A percentile compares a stretch with the other conserved stretches of the same genome.
These are phyloP conservation scores for Sturnus vulgaris DNA, from an alignment of 2,113 vertebrate species.

Conservation along the genomic window DNA sequence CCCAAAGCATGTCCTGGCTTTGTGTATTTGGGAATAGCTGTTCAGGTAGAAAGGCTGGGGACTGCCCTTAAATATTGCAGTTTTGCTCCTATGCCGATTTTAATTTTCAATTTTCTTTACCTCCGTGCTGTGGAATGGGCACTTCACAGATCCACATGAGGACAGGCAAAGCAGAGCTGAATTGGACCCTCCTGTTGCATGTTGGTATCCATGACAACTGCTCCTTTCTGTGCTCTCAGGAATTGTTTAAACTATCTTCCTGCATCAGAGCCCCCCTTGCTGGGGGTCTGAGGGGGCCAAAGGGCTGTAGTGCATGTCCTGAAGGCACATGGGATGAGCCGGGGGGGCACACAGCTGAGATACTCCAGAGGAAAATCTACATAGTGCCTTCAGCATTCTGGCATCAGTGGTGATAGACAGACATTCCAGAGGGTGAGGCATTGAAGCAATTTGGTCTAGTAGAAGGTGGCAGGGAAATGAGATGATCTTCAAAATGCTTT, in stretches of 20 bases:
- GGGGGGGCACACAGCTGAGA: background rate
- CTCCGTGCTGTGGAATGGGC: rapidly evolving
- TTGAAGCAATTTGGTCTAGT: background rate
- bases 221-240: background rate
- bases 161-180: background rate
- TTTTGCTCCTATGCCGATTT: background rate
- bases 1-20: background rate
- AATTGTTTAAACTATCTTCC: background rate
- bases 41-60: background rate
- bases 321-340: rapidly evolving
- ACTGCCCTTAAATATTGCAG: background rate
- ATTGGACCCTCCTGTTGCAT: rapidly evolving
- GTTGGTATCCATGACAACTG: background rate
- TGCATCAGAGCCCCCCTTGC: background rate
- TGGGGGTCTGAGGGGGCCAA: background rate
- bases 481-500: background rate
- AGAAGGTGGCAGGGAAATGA: background rate
- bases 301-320: background rate
- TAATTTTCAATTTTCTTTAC: background rate
- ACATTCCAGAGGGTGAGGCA: background rate
- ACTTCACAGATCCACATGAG: background rate
- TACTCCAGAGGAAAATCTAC: background rate
- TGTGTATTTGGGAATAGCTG: background rate
- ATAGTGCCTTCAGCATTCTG: background rate
- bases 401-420: background rate